These are phyloP conservation scores for Cynocephalus volans DNA, from an alignment of 2,113 vertebrate genomes.

Conservation along the genomic window DNA sequence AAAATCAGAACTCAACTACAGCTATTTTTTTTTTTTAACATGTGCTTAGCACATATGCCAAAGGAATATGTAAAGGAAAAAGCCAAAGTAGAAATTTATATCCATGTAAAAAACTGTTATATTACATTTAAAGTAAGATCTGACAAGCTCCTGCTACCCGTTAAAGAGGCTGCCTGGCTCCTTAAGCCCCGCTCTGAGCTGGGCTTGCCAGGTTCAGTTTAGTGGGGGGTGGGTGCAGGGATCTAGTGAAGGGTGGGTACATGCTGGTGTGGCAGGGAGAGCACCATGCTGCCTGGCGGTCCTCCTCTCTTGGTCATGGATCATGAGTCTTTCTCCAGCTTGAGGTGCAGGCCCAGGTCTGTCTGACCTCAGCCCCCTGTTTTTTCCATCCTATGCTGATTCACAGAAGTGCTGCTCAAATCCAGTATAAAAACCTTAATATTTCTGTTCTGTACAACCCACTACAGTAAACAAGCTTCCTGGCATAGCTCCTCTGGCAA, in stretches of 20 bases:
- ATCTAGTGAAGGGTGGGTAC: background rate
- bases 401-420: slow-evolving; percentile 16
- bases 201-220: background rate
- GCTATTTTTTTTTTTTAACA: slow-evolving; percentile 67
- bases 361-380: background rate
- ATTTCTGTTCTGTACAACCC: background rate
- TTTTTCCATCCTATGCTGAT: background rate
- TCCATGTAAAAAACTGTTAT: slow-evolving; percentile 71
- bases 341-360: background rate
- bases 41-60: slow-evolving; percentile 79
- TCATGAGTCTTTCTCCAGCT: background rate
- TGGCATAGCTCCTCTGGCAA: background rate
- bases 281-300: accelerated
- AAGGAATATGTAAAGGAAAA: slow-evolving; percentile 78
- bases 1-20: slow-evolving; percentile 73
- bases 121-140: slow-evolving; percentile 78
- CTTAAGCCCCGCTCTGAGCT: background rate
- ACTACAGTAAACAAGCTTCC: background rate
- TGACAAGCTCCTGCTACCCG: slow-evolving; percentile 46
- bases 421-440: background rate
- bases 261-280: background rate
- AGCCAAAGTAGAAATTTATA: slow-evolving; percentile 81
- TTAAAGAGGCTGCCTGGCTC: background rate
- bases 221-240: background rate
- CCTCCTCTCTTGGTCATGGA: background rate